These are phyloP conservation scores for Lycopodina hypogea DNA, from an alignment of 37 sponge, comb jelly and placozoan species.

Conservation along the genomic window DNA sequence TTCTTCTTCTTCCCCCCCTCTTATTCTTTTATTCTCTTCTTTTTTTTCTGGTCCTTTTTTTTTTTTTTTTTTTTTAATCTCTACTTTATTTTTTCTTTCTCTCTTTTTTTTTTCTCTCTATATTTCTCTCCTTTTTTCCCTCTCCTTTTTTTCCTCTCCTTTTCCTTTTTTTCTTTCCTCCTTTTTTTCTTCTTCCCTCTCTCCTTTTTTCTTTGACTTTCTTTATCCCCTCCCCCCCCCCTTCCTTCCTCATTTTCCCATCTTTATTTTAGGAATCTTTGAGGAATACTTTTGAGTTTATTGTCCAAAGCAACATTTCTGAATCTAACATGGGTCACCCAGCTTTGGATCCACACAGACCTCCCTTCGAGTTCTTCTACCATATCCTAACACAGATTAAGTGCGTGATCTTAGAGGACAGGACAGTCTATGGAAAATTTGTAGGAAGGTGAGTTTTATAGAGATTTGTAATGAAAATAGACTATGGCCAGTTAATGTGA, in stretches of 20 bases:
- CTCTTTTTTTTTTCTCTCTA: too few relatives aligned
- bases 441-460: slow-evolving; percentile 35
- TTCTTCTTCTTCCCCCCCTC: background rate
- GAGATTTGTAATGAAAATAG: background rate
- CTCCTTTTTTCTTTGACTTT: background rate
- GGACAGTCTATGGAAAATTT: slow-evolving; percentile 40
- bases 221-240: background rate
- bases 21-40: slow-evolving; percentile 1
- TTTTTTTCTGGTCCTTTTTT: slow-evolving; percentile 18
- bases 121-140: too few relatives aligned
- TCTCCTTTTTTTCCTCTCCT: background rate
- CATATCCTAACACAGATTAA: slow-evolving; percentile 40
- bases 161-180: background rate
- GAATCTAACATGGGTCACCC: background rate
- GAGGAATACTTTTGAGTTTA: slow-evolving; percentile 69
- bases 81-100: slow-evolving; percentile 29
- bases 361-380: slow-evolving; percentile 73
- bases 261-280: slow-evolving; percentile 48
- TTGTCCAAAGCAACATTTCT: slow-evolving; percentile 53
- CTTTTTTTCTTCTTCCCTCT: background rate
- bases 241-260: background rate
- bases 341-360: slow-evolving; percentile 9
- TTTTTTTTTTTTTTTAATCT: slow-evolving; percentile 9
- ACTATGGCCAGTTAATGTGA: background rate
- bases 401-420: slow-evolving; percentile 57